Evolutionary conservation across 2,113 vertebrate species (phyloP).

Genomic region (Calcarius ornatus): DNA sequence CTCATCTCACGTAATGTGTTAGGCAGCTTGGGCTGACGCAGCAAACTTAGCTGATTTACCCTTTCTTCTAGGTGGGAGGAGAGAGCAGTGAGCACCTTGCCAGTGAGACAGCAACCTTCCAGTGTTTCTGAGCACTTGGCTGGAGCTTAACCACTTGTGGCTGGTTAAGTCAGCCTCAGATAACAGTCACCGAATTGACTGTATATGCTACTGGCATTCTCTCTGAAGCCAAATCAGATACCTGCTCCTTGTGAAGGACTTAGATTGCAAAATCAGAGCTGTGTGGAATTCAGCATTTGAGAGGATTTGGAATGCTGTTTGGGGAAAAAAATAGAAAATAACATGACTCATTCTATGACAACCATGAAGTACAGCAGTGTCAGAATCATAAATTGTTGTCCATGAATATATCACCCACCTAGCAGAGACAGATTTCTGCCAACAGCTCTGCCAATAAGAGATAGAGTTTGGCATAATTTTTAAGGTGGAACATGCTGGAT

Average conservation of each 20-base stretch:
- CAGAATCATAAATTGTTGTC: slow-evolving; percentile 29
- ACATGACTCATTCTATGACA: slow-evolving; percentile 4
- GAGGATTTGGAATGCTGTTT: background rate
- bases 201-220: background rate
- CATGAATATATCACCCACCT: background rate
- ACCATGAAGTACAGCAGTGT: background rate
- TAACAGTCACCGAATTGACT: fast-evolving
- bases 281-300: background rate
- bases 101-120: background rate
- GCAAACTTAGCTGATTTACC: background rate
- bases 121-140: background rate
- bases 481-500: background rate
- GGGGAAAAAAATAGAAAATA: background rate
- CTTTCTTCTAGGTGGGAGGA: background rate
- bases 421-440: slow-evolving; percentile 2
- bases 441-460: background rate
- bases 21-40: background rate
- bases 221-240: background rate
- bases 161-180: background rate
- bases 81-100: background rate
- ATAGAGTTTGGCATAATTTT: background rate
- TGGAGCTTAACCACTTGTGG: background rate
- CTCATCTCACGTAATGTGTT: background rate
- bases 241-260: background rate
- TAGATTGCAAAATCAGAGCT: background rate